phyloP scores from a whole-genome alignment of 1,140 invertebrate species.

The Trichonephila inaurata region DNA sequence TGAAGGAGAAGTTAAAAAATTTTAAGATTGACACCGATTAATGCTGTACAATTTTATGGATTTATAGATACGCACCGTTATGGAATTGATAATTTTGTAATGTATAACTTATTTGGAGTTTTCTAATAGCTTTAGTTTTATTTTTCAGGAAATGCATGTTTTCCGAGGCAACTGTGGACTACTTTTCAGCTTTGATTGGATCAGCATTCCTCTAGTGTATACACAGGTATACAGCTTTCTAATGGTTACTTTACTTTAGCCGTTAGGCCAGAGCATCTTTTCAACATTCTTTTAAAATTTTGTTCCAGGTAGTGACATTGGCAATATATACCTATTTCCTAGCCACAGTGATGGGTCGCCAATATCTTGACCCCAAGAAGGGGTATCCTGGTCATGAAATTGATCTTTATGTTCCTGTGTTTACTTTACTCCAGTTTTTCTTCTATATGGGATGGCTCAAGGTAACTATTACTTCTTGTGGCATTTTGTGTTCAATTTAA shows the following conservation, averaged over 20 bases:
- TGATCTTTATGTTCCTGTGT: slow-evolving; percentile 78
- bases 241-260: background rate
- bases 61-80: too few species aligned
- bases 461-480: slow-evolving; percentile 67
- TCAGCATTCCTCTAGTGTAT: slow-evolving; percentile 84
- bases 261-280: background rate
- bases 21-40: too few species aligned
- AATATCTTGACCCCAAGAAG: slow-evolving; percentile 86
- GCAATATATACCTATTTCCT: slow-evolving; percentile 92
- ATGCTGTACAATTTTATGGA: too few species aligned
- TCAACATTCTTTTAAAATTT: background rate
- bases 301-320: slow-evolving; percentile 78
- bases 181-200: slow-evolving; percentile 84
- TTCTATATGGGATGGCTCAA: slow-evolving; percentile 96
- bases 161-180: slow-evolving; percentile 82
- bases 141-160: slow-evolving; percentile 79
- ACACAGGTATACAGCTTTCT: slow-evolving; percentile 80
- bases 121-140: background rate
- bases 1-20: too few species aligned
- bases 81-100: too few species aligned
- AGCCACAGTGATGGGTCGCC: slow-evolving; percentile 88
- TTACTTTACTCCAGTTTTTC: slow-evolving; percentile 88
- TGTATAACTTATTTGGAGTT: too few species aligned
- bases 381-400: slow-evolving; percentile 78
- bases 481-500: too few species aligned